Percentiles rank a stretch among this genome's conserved stretches.
These are phyloP conservation scores for Drosophila burlai DNA, from an alignment of 1,140 invertebrate genomes.

Conservation along the genomic window DNA sequence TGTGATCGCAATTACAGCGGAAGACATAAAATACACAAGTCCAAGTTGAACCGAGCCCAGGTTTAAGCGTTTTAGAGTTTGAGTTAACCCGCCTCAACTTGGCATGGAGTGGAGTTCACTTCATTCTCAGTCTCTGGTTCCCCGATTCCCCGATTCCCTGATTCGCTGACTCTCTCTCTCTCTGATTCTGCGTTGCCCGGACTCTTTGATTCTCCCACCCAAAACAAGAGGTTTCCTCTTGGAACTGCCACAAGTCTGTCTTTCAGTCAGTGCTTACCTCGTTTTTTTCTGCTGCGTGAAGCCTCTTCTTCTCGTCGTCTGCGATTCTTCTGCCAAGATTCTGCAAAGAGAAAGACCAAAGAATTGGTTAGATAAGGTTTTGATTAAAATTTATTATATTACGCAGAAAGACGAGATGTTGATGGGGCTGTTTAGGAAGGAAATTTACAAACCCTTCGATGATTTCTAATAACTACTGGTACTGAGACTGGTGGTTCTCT, in stretches of 20 bases:
- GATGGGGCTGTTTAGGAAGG: not conserved
- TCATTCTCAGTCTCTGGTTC: slow-evolving; percentile 5
- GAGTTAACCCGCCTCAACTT: slow-evolving; percentile 12
- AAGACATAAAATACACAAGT: slow-evolving; percentile 49
- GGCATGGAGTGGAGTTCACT: slow-evolving; percentile 32
- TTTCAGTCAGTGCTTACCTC: slow-evolving; percentile 24
- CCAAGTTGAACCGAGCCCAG: slow-evolving; percentile 14
- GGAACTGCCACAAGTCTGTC: slow-evolving; percentile 8
- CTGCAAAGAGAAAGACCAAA: slow-evolving; percentile 22
- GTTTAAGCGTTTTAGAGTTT: slow-evolving; percentile 9
- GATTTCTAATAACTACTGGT: slow-evolving; percentile 2
- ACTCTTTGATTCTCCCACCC: slow-evolving; percentile 22
- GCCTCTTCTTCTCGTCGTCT: slow-evolving; percentile 11
- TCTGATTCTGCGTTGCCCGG: not conserved
- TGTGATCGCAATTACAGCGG: slow-evolving; percentile 50
- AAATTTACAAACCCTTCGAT: not conserved
- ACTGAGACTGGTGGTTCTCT: not conserved
- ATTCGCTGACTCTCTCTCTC: not conserved
- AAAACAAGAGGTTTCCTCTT: slow-evolving; percentile 17
- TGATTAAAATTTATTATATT: slow-evolving; percentile 36
- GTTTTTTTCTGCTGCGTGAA: slow-evolving; percentile 1
- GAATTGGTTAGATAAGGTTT: slow-evolving; percentile 32
- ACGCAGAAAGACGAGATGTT: not conserved
- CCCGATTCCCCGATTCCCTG: not conserved
- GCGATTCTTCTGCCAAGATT: slow-evolving; percentile 20